A percentile compares a stretch with the other conserved stretches of the same genome.
These are phyloP conservation scores for Drosophila yakuba DNA, from an alignment of 1,140 invertebrate species.

Conservation along the genomic window DNA sequence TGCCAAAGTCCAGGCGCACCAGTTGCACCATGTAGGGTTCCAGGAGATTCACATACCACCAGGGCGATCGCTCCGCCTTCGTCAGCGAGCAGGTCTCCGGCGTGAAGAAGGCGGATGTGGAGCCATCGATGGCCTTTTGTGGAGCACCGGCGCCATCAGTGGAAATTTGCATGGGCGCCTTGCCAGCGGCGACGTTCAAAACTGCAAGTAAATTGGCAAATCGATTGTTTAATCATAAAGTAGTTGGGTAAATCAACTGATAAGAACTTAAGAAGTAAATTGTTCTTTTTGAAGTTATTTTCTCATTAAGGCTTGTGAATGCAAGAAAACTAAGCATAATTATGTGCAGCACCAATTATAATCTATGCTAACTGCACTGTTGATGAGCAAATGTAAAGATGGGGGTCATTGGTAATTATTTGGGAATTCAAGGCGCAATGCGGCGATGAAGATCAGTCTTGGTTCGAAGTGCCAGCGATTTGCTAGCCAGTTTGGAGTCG, in stretches of 20 bases:
- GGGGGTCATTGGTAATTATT: constrained; percentile 33
- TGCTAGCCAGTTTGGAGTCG: constrained; percentile 1
- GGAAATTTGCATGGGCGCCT: constrained; percentile 97
- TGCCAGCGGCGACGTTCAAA: constrained; percentile 97
- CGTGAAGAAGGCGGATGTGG: constrained; percentile 92
- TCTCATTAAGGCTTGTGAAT: neutral
- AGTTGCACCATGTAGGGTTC: constrained; percentile 98
- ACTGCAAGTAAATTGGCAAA: constrained; percentile 87
- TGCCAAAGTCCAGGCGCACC: constrained; percentile 95
- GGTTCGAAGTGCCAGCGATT: neutral
- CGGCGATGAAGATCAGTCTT: neutral
- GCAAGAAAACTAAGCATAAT: too few relatives aligned
- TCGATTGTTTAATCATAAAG: neutral
- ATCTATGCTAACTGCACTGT: neutral
- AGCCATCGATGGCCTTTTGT: constrained; percentile 96
- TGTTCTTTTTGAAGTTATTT: neutral
- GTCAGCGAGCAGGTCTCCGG: constrained; percentile 95
- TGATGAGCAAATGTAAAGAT: neutral
- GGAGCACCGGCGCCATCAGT: constrained; percentile 93
- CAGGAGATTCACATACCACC: constrained; percentile 98
- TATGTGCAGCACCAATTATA: neutral
- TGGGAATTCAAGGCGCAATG: constrained; percentile 16
- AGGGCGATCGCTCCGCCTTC: constrained; percentile 91
- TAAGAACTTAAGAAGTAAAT: neutral
- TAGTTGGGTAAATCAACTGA: too few relatives aligned